A percentile compares a stretch with the other conserved stretches of the same genome.
phyloP scores from a whole-genome alignment of 1,140 invertebrate genomes.

The Pomacea maculata region DNA sequence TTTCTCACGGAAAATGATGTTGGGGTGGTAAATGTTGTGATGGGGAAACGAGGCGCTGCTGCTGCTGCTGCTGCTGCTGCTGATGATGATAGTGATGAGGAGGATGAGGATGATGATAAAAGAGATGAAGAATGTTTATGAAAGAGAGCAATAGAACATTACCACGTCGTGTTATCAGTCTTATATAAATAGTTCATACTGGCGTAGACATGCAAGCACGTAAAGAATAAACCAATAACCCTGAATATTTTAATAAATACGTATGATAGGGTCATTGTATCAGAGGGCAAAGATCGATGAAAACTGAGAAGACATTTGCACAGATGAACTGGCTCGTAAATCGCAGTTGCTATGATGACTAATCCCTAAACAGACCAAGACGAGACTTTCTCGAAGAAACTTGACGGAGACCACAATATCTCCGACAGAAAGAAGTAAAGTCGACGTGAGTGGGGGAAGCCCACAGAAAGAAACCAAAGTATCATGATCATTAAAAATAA shows the following conservation, averaged over 20 bases:
- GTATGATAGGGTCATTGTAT: not conserved
- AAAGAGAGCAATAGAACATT: not conserved
- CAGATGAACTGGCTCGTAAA: not conserved
- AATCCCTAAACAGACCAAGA: too few species aligned
- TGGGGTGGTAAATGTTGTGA: not conserved
- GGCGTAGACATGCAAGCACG: too few species aligned
- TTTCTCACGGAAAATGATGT: not conserved
- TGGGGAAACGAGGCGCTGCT: not conserved
- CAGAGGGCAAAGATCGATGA: not conserved
- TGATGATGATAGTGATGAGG: conserved; percentile 15
- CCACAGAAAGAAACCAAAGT: too few species aligned
- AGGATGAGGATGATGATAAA: conserved; percentile 17
- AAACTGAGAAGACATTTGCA: not conserved
- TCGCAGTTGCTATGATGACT: not conserved
- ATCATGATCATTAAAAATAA: too few species aligned
- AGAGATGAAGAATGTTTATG: not conserved
- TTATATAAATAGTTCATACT: too few species aligned
- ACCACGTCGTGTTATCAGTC: not conserved
- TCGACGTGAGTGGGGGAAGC: too few species aligned
- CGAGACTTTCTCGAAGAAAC: too few species aligned
- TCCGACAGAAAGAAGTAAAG: too few species aligned
- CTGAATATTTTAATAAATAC: conserved; percentile 5
- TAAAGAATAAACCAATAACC: not conserved
- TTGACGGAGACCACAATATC: too few species aligned
- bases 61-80: not conserved